Conservation (phyloP, 2,888 invertebrate genomes). For the Oligia strigilis region DNA sequence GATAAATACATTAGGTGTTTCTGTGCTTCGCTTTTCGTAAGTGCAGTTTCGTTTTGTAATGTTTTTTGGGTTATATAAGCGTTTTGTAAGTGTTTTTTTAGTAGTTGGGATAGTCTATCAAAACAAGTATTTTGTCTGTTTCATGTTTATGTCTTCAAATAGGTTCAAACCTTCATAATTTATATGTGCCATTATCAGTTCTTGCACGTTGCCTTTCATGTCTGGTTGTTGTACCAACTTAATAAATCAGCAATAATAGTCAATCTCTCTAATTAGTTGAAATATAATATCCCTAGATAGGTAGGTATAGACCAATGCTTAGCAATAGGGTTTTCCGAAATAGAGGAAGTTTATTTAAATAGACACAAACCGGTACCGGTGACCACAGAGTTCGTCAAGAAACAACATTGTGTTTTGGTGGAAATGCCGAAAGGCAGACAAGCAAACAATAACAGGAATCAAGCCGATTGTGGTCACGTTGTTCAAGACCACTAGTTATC, state of each 20-base stretch:
- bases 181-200: background rate
- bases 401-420: constrained; percentile 6
- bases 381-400: constrained; percentile 8
- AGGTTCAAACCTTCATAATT: background rate
- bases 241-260: no score
- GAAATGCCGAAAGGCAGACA: background rate
- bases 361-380: background rate
- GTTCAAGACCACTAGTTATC: constrained; percentile 23
- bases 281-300: no score
- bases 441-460: constrained; percentile 1
- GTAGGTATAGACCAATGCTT: no score
- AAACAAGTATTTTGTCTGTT: background rate
- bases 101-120: background rate
- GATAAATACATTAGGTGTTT: constrained; percentile 27
- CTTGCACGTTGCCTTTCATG: background rate
- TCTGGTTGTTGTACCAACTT: background rate
- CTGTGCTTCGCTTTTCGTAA: background rate
- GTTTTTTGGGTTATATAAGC: no score
- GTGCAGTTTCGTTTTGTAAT: background rate
- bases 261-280: background rate
- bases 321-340: background rate
- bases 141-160: background rate
- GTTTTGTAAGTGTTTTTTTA: background rate
- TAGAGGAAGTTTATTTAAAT: constrained; percentile 2
- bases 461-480: constrained; percentile 36